Conservation (phyloP, 2,113 vertebrate species). For the Nibea albiflora region DNA sequence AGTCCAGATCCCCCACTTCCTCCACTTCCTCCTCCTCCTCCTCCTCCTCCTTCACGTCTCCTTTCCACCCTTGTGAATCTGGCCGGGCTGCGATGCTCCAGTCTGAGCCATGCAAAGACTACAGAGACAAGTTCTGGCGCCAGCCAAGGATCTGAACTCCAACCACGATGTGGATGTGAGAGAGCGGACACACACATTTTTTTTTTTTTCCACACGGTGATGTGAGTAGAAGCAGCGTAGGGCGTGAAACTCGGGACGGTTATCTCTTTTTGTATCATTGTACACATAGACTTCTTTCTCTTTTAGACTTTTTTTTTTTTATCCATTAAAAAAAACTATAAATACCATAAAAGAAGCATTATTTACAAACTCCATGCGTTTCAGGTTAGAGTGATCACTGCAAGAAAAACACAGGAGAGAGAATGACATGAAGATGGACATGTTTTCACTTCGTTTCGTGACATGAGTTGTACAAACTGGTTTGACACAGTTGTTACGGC, state of each 20-base stretch:
- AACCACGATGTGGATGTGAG: slow-evolving; percentile 72
- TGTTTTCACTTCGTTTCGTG: slow-evolving; percentile 28
- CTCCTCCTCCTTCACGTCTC: slow-evolving; percentile 44
- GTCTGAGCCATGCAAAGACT: slow-evolving; percentile 88
- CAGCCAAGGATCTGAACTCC: slow-evolving; percentile 71
- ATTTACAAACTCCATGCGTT: slow-evolving; percentile 99
- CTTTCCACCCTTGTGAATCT: slow-evolving; percentile 68
- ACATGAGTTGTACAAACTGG: slow-evolving; percentile 26
- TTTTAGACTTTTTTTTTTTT: slow-evolving; percentile 58
- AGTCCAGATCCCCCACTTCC: slow-evolving; percentile 73
- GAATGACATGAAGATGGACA: slow-evolving; percentile 49
- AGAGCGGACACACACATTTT: slow-evolving; percentile 45
- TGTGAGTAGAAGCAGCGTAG: slow-evolving; percentile 88
- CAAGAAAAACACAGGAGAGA: slow-evolving; percentile 84
- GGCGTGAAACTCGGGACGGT: slow-evolving; percentile 85
- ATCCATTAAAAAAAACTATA: slow-evolving; percentile 91
- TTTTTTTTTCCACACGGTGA: slow-evolving; percentile 60
- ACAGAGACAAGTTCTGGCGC: slow-evolving; percentile 66
- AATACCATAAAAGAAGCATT: slow-evolving; percentile 95
- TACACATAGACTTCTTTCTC: slow-evolving; percentile 78
- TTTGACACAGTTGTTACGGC: slow-evolving; percentile 18
- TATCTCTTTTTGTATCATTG: slow-evolving; percentile 74
- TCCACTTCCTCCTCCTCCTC: slow-evolving; percentile 48
- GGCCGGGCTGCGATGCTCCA: slow-evolving; percentile 86
- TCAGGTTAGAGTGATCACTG: slow-evolving; percentile 98